Conservation (phyloP, 30 jellyfish, hydroid and myxozoan species). For the Thelohanellus kitauei region DNA sequence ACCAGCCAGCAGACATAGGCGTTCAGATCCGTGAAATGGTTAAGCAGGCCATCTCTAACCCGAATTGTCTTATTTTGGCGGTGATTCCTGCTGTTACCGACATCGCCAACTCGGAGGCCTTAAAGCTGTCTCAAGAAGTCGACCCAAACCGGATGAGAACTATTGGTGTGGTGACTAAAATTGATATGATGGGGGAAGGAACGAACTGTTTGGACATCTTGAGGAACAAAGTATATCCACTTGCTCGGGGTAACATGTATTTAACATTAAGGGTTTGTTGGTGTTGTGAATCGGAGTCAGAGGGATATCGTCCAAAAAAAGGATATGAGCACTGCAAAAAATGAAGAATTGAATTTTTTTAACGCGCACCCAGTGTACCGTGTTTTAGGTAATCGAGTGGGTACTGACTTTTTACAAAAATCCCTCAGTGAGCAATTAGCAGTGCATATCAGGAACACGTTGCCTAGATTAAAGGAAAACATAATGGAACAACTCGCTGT, state of each 20-base stretch:
- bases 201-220: conserved; percentile 47
- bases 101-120: conserved; percentile 75
- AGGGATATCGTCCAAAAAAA: conserved; percentile 58
- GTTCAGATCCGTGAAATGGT: conserved; percentile 57
- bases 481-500: too few relatives aligned
- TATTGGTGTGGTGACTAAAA: conserved; percentile 49
- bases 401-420: too few relatives aligned
- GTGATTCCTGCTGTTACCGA: conserved; percentile 78
- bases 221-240: conserved; percentile 53
- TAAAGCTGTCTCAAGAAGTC: conserved; percentile 39
- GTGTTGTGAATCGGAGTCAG: conserved; percentile 66
- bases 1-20: conserved; percentile 68
- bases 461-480: too few relatives aligned
- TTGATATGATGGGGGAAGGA: conserved; percentile 97
- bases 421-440: too few relatives aligned
- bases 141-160: conserved; percentile 87
- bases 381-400: too few relatives aligned
- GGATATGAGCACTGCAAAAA: conserved; percentile 69
- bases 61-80: conserved; percentile 42
- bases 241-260: conserved; percentile 26
- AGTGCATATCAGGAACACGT: too few relatives aligned
- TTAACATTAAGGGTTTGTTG: conserved; percentile 22
- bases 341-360: conserved; percentile 54
- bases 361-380: conserved; percentile 52
- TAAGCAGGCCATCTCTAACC: conserved; percentile 21